Evolutionary conservation across 1,140 invertebrate genomes (phyloP).

Genomic region (Bombus consobrinus): DNA sequence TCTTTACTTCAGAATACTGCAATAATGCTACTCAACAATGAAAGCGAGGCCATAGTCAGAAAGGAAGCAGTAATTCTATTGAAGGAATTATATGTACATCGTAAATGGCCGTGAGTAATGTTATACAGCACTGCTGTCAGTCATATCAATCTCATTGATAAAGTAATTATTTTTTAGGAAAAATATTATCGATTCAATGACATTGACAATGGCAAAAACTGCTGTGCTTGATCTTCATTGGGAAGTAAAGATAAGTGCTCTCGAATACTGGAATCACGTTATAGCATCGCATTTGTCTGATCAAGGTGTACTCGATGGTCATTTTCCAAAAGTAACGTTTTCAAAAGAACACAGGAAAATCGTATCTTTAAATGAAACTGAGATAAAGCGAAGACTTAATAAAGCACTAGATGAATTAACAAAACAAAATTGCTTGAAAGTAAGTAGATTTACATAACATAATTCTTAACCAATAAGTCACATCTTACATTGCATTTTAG

Average conservation of each 20-base stretch:
- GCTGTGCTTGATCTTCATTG: slow-evolving; percentile 89
- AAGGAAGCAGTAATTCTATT: slow-evolving; percentile 87
- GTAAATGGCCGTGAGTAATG: slow-evolving; percentile 84
- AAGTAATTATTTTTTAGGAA: slow-evolving; percentile 64
- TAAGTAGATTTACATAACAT: slow-evolving; percentile 60
- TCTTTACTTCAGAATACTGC: slow-evolving; percentile 85
- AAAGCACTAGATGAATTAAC: slow-evolving; percentile 87
- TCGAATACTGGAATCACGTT: slow-evolving; percentile 88
- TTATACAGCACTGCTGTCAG: background rate
- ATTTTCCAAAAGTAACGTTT: slow-evolving; percentile 90
- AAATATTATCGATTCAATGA: slow-evolving; percentile 73
- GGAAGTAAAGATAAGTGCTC: slow-evolving; percentile 89
- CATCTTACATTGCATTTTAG: slow-evolving; percentile 55
- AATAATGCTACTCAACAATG: slow-evolving; percentile 85
- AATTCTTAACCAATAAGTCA: background rate
- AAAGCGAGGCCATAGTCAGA: slow-evolving; percentile 89
- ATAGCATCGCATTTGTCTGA: slow-evolving; percentile 86
- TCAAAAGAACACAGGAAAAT: slow-evolving; percentile 91
- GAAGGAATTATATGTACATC: slow-evolving; percentile 86
- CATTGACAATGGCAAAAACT: slow-evolving; percentile 84
- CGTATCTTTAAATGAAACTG: slow-evolving; percentile 86
- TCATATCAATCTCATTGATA: slow-evolving; percentile 9
- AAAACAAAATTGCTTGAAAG: slow-evolving; percentile 86
- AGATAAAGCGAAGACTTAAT: slow-evolving; percentile 86
- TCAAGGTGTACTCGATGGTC: slow-evolving; percentile 91